Conservation (phyloP, 2,797 vertebrate genomes). For the Lates japonicus region DNA sequence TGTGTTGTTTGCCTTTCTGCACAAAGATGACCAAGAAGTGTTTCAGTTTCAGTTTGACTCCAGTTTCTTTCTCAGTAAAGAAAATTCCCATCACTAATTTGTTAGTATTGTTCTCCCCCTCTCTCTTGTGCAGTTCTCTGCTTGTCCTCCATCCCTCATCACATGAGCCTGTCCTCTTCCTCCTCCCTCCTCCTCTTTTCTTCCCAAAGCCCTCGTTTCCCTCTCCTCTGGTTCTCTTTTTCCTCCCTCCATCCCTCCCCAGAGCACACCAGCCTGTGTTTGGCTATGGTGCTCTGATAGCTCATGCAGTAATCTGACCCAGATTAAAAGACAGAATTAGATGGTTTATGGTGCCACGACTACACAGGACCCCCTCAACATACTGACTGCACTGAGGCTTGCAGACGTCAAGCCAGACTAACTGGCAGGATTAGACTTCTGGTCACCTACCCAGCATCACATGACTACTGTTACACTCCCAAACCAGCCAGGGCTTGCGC, state of each 20-base stretch:
- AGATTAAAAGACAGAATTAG: slow-evolving; percentile 72
- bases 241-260: slow-evolving; percentile 26
- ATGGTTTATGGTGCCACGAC: slow-evolving; percentile 48
- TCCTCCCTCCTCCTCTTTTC: not conserved
- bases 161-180: not conserved
- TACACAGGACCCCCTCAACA: slow-evolving; percentile 51
- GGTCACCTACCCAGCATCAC: slow-evolving; percentile 52
- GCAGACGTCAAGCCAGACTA: slow-evolving; percentile 51
- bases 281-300: slow-evolving; percentile 14
- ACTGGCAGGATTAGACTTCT: slow-evolving; percentile 51
- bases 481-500: slow-evolving; percentile 40
- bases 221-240: not conserved
- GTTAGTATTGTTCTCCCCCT: not conserved
- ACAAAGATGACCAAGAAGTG: not conserved
- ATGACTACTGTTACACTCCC: slow-evolving; percentile 14
- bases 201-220: slow-evolving; percentile 9
- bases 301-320: slow-evolving; percentile 68
- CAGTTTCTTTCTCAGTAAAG: slow-evolving; percentile 12
- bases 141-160: slow-evolving; percentile 17
- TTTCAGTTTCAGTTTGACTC: slow-evolving; percentile 32
- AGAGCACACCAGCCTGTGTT: slow-evolving; percentile 40
- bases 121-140: slow-evolving; percentile 2
- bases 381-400: slow-evolving; percentile 41
- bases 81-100: slow-evolving; percentile 9
- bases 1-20: not conserved